Conservation (phyloP, 2,888 invertebrate species). For the Cryptus viduatorius region DNA sequence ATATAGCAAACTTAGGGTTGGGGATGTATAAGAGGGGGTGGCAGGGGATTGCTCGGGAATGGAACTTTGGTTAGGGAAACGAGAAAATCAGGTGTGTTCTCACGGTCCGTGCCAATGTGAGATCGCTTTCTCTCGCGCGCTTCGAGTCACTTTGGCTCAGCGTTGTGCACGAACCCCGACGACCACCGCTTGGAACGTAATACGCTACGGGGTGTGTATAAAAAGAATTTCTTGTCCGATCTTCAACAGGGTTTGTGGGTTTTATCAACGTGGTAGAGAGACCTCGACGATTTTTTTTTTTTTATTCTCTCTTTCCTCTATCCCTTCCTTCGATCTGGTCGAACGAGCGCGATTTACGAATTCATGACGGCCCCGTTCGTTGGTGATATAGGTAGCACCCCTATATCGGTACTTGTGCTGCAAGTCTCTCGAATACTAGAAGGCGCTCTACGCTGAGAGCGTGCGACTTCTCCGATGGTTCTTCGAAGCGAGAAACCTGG, state of each 20-base stretch:
- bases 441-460: slow-evolving; percentile 10
- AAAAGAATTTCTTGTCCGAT: slow-evolving; percentile 44
- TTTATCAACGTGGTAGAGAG: slow-evolving; percentile 29
- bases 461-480: slow-evolving; percentile 6
- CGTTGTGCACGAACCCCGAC: not conserved
- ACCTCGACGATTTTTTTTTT: slow-evolving; percentile 8
- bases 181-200: slow-evolving; percentile 12
- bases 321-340: slow-evolving; percentile 31
- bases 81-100: slow-evolving; percentile 45
- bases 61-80: slow-evolving; percentile 30
- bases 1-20: not conserved
- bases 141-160: slow-evolving; percentile 2
- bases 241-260: slow-evolving; percentile 33
- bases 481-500: not conserved
- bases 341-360: slow-evolving; percentile 60
- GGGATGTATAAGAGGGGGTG: not conserved
- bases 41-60: slow-evolving; percentile 4
- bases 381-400: slow-evolving; percentile 10
- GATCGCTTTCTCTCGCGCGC: slow-evolving; percentile 26
- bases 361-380: slow-evolving; percentile 51
- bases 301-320: slow-evolving; percentile 1
- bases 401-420: slow-evolving; percentile 25
- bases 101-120: slow-evolving; percentile 36
- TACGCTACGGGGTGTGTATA: slow-evolving; percentile 34
- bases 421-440: slow-evolving; percentile 11